These are phyloP conservation scores for Bos indicus DNA, from an alignment of 2,113 vertebrate genomes.

Conservation along the genomic window DNA sequence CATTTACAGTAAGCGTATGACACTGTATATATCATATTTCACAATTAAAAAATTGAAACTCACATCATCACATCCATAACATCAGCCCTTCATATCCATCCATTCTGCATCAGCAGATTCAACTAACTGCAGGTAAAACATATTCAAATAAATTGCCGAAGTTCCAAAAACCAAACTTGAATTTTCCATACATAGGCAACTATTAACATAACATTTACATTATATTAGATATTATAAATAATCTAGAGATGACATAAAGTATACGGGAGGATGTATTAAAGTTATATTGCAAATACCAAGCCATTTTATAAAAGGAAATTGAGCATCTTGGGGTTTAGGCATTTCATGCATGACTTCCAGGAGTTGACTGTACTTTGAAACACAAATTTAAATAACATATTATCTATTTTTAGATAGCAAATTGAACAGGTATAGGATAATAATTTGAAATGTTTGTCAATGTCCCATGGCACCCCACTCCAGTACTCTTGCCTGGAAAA, in stretches of 20 bases:
- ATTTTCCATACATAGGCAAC: not conserved
- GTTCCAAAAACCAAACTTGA: not conserved
- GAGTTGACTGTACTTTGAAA: not conserved
- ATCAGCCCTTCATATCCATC: not conserved
- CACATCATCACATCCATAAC: not conserved
- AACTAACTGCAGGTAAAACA: not conserved
- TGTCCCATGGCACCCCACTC: not conserved
- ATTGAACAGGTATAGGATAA: not conserved
- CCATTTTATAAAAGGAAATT: not conserved
- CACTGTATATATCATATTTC: not conserved
- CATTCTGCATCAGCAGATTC: not conserved
- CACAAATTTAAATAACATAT: not conserved
- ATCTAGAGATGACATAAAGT: not conserved
- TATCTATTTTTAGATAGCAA: not conserved
- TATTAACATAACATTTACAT: not conserved
- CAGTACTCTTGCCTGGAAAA: no score
- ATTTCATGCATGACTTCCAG: not conserved
- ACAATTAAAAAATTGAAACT: not conserved
- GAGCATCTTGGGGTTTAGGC: not conserved
- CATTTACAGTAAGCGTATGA: not conserved
- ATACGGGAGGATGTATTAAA: not conserved
- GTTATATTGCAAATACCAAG: not conserved
- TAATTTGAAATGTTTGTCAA: not conserved
- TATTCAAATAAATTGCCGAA: not conserved
- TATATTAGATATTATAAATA: not conserved